Percentiles rank a stretch among this genome's conserved stretches.
These are phyloP conservation scores for Cerceris ruficornis DNA, from an alignment of 2,888 invertebrate species.

Conservation along the genomic window DNA sequence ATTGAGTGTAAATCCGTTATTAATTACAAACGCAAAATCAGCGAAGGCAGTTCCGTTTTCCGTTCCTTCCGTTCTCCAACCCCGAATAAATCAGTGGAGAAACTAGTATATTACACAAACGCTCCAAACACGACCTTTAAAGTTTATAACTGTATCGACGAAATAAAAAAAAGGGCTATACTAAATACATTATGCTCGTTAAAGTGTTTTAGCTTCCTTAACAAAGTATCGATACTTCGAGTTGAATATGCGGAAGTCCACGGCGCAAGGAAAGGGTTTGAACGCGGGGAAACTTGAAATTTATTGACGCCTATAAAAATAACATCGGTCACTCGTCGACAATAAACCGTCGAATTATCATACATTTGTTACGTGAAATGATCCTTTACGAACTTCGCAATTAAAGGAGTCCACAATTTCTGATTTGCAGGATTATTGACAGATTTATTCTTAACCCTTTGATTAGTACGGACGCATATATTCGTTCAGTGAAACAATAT, in stretches of 20 bases:
- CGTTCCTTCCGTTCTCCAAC: too few species aligned
- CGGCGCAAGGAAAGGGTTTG: conserved; percentile 18
- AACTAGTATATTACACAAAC: too few species aligned
- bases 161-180: too few species aligned
- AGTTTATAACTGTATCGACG: too few species aligned
- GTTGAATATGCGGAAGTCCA: not conserved
- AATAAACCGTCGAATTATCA: conserved; percentile 69
- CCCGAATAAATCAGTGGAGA: too few species aligned
- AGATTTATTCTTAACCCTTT: not conserved
- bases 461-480: conserved; percentile 4
- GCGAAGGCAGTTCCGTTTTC: too few species aligned
- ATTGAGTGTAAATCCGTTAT: too few species aligned
- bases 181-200: not conserved
- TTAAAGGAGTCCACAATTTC: not conserved
- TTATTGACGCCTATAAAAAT: conserved; percentile 75
- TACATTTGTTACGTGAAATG: conserved; percentile 54
- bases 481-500: too few species aligned
- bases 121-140: too few species aligned
- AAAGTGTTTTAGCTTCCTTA: not conserved
- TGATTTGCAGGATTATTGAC: not conserved
- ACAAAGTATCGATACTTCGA: conserved; percentile 13
- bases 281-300: conserved; percentile 62
- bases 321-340: conserved; percentile 53
- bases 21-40: too few species aligned
- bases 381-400: conserved; percentile 42